A percentile compares a stretch with the other conserved stretches of the same genome.
Conservation (phyloP, 2,888 invertebrate genomes). For the Taphrorychus bicolor region DNA sequence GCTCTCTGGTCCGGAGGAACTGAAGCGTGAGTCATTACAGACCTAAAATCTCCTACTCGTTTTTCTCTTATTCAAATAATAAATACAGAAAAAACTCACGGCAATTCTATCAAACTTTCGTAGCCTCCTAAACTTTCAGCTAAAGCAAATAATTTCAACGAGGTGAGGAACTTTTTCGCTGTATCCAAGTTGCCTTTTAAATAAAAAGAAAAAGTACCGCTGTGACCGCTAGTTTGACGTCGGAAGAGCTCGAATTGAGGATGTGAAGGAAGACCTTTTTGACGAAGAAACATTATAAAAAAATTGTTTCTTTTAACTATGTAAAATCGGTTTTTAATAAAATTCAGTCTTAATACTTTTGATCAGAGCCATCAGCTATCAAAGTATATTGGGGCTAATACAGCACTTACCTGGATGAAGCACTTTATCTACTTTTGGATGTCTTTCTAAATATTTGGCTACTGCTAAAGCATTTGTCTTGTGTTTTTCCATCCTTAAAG, state of each 20-base stretch:
- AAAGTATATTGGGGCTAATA: too few relatives aligned
- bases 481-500: conserved; percentile 90
- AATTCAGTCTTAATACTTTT: too few relatives aligned
- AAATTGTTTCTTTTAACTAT: too few relatives aligned
- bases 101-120: conserved; percentile 93
- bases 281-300: background rate
- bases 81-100: conserved; percentile 67
- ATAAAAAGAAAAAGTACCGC: conserved; percentile 92
- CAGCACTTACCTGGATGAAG: conserved; percentile 70
- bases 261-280: conserved; percentile 80
- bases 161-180: conserved; percentile 75
- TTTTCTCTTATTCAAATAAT: background rate
- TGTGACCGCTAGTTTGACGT: conserved; percentile 84
- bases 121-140: conserved; percentile 97
- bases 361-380: too few relatives aligned
- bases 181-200: conserved; percentile 79
- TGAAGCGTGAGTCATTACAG: conserved; percentile 94
- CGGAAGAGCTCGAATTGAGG: conserved; percentile 83
- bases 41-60: conserved; percentile 61
- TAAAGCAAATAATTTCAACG: conserved; percentile 80
- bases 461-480: conserved; percentile 78
- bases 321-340: too few relatives aligned
- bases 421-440: conserved; percentile 81
- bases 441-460: conserved; percentile 81
- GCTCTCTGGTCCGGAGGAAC: conserved; percentile 78